These are phyloP conservation scores for Corythornis vintsioides DNA, from an alignment of 2,113 vertebrate genomes.

Conservation along the genomic window DNA sequence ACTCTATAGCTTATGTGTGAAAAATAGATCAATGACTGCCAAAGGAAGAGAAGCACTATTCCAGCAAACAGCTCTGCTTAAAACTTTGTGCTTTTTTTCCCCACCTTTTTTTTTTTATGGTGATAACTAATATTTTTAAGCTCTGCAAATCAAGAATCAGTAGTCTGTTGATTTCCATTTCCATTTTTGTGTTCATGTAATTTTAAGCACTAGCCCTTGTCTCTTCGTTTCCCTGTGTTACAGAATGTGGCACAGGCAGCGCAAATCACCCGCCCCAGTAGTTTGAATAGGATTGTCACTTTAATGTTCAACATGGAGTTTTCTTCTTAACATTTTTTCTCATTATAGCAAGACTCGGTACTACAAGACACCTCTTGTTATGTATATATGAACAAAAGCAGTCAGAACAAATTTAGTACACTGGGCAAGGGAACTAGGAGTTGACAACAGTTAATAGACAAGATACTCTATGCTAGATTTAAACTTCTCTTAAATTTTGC, in stretches of 20 bases:
- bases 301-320: constrained; percentile 46
- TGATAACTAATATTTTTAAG: not conserved
- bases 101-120: not conserved
- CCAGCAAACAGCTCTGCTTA: constrained; percentile 1
- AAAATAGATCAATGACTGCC: constrained; percentile 16
- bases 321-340: constrained; percentile 23
- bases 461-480: not conserved
- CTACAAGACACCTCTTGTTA: constrained; percentile 53
- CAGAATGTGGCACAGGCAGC: not conserved
- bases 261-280: not conserved
- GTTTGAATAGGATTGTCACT: constrained; percentile 45
- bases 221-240: not conserved
- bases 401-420: constrained; percentile 52
- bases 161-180: constrained; percentile 23
- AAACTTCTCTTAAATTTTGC: constrained; percentile 1
- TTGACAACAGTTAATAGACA: constrained; percentile 37
- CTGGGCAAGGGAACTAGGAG: constrained; percentile 10
- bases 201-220: constrained; percentile 37
- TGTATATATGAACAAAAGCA: constrained; percentile 59
- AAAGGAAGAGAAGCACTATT: not conserved
- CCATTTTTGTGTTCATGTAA: constrained; percentile 23
- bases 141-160: not conserved
- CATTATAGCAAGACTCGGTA: constrained; percentile 37
- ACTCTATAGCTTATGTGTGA: not conserved
- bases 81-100: not conserved